Evolutionary conservation across 2,888 invertebrate genomes (phyloP).

Genomic region (Leptogaster cylindrica): DNA sequence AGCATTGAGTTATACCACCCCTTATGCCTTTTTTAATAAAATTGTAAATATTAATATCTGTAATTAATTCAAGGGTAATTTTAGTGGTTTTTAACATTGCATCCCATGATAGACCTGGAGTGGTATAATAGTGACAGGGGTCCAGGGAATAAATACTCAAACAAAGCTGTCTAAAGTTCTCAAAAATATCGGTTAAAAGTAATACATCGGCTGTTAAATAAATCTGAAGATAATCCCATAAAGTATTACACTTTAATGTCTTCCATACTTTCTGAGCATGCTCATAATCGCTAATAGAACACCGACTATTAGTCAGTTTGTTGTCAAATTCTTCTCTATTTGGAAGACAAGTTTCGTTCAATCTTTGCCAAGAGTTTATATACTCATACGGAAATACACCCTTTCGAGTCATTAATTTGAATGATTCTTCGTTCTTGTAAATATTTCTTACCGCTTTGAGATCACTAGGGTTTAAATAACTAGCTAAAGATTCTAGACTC

Average conservation of each 20-base stretch:
- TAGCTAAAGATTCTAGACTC: conserved; percentile 45
- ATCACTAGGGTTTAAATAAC: conserved; percentile 17
- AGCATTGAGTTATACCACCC: conserved; percentile 43
- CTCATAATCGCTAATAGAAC: conserved; percentile 51
- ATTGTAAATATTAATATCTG: conserved; percentile 9
- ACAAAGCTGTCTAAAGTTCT: conserved; percentile 22
- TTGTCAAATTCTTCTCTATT: conserved; percentile 48
- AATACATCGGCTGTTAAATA: conserved; percentile 55
- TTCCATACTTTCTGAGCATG: conserved; percentile 55
- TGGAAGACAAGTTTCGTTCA: conserved; percentile 48
- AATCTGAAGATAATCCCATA: conserved; percentile 55
- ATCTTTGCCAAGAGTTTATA: conserved; percentile 46
- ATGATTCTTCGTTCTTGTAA: conserved; percentile 46
- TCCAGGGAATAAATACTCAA: conserved; percentile 16
- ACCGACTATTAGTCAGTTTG: conserved; percentile 46
- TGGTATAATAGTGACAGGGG: conserved; percentile 27
- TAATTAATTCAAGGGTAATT: conserved; percentile 19
- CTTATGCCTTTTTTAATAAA: conserved; percentile 37
- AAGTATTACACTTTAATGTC: conserved; percentile 51
- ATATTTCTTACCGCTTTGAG: not conserved
- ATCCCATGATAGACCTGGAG: conserved; percentile 23
- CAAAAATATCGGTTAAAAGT: conserved; percentile 52
- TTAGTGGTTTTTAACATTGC: conserved; percentile 18
- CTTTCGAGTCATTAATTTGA: conserved; percentile 49
- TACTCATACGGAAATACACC: conserved; percentile 55